These are phyloP conservation scores for Bombyx mori DNA, from an alignment of 1,140 invertebrate genomes.

Conservation along the genomic window DNA sequence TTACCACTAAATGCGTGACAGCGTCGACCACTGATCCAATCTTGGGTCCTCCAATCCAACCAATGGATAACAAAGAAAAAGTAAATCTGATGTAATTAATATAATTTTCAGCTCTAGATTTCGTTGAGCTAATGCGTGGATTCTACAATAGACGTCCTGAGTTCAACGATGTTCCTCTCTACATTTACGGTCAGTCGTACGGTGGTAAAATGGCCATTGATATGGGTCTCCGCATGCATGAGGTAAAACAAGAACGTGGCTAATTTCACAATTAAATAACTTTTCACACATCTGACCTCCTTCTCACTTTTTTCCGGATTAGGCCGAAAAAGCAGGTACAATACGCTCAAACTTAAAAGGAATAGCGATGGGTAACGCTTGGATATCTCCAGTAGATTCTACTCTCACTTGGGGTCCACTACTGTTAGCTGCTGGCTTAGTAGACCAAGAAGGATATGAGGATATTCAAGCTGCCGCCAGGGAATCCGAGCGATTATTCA, in stretches of 20 bases:
- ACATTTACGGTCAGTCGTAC: slow-evolving; percentile 89
- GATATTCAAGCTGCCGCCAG: slow-evolving; percentile 68
- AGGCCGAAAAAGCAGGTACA: slow-evolving; percentile 76
- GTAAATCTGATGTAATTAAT: background rate
- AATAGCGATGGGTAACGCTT: slow-evolving; percentile 86
- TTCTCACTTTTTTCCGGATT: background rate
- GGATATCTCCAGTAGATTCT: slow-evolving; percentile 88
- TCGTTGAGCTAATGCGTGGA: slow-evolving; percentile 78
- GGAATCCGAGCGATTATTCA: slow-evolving; percentile 67
- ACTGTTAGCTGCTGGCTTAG: slow-evolving; percentile 75
- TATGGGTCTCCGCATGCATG: slow-evolving; percentile 76
- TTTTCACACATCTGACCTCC: background rate
- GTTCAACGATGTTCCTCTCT: slow-evolving; percentile 80
- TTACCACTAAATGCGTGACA: too few species aligned
- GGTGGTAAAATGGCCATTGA: slow-evolving; percentile 92
- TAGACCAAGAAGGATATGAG: slow-evolving; percentile 74
- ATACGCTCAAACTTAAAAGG: slow-evolving; percentile 83
- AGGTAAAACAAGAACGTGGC: slow-evolving; percentile 52
- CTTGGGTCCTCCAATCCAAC: too few species aligned
- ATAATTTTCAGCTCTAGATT: slow-evolving; percentile 75
- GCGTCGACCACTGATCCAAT: too few species aligned
- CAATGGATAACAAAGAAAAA: too few species aligned
- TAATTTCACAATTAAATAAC: background rate
- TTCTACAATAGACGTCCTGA: slow-evolving; percentile 76
- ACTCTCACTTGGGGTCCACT: slow-evolving; percentile 85